Base-by-base conservation (phyloP, 2,888 invertebrate genomes). In the Pachydiplax longipennis region DNA sequence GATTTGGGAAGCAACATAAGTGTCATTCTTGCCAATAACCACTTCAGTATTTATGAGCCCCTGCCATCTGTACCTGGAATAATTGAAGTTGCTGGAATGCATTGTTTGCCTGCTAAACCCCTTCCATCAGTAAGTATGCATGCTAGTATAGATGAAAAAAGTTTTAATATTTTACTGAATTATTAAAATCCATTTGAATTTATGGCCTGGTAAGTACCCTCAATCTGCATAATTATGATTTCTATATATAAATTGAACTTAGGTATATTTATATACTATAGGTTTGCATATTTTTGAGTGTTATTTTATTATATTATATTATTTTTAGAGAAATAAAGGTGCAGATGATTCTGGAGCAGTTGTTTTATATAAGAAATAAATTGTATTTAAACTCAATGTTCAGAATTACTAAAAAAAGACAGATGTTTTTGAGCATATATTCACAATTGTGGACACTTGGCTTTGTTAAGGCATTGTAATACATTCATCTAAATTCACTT, bases 71-170 rank as follows among this genome's bases (percentile, higher is more conserved):
- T 97, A 92, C 97, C 97, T 0, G 97, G 97, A 93, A 97, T 97
- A 0, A 97, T 97, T 10, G 97, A 97, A 94, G 96, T 97, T 12
- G 97, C 97, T 5, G 97, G 98, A 92, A 97, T 98, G 91, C 98
- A 98, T 93, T 98, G 97, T 93, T 96, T 96, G 92, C 95, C 96
- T 73, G 94, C 97, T 22, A 96, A 96, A 93, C 95, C 95, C 58
- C 94, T 98, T 92, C 96, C 96, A 91, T 95, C 95, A 93, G 97
- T 96, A 93, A 93, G 91, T 22, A 37, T 44, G 44, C 8, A 44
- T 44, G 44, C 10, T 10, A 8, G n/a, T n/a, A 40, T 81, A 40
- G 81, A 18, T 35, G 31, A 18, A 80, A 1, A 80, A 18, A 31
- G 3, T 1, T 65, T 25, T 18, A 8, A 65, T n/a, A 65, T 25